Conservation (phyloP, 2,113 vertebrate species). For the Rhinolophus sinicus region DNA sequence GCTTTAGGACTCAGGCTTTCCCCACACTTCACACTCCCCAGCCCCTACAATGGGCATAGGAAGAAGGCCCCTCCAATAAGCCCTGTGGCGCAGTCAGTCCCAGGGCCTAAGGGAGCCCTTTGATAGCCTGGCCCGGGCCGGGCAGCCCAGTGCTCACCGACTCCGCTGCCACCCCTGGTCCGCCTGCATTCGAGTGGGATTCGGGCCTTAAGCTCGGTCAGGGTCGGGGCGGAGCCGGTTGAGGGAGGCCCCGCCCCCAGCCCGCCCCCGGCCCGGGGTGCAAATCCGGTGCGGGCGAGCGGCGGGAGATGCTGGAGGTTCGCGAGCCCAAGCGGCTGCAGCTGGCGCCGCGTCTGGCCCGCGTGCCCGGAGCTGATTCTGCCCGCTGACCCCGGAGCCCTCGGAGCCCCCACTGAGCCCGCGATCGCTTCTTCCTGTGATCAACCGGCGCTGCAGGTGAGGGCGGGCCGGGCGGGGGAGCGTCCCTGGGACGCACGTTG, state of each 20-base stretch:
- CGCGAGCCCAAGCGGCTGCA: constrained; percentile 78
- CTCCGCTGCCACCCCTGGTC: not conserved
- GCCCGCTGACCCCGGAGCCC: constrained; percentile 66
- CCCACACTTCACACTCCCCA: not conserved
- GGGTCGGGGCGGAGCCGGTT: constrained; percentile 60
- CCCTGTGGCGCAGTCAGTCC: not conserved
- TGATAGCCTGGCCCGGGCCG: not conserved
- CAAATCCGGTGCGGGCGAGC: constrained; percentile 75
- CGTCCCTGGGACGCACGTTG: not conserved
- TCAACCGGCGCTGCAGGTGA: constrained; percentile 78
- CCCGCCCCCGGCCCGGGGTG: constrained; percentile 80
- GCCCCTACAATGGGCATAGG: accelerated
- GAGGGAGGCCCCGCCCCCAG: constrained; percentile 71
- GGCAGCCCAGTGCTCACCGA: not conserved
- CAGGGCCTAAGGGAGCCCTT: not conserved
- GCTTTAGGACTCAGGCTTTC: not conserved
- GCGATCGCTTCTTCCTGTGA: constrained; percentile 64
- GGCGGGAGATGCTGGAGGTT: constrained; percentile 82
- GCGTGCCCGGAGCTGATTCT: constrained; percentile 72
- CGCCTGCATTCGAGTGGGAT: not conserved
- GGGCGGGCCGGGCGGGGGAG: not conserved
- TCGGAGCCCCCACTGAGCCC: constrained; percentile 54
- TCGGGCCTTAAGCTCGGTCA: constrained; percentile 4
- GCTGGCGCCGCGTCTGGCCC: constrained; percentile 78
- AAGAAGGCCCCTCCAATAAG: accelerated